Percentiles rank a stretch among this genome's conserved stretches.
These are phyloP conservation scores for Spilarctia lutea DNA, from an alignment of 2,888 invertebrate species.

Conservation along the genomic window DNA sequence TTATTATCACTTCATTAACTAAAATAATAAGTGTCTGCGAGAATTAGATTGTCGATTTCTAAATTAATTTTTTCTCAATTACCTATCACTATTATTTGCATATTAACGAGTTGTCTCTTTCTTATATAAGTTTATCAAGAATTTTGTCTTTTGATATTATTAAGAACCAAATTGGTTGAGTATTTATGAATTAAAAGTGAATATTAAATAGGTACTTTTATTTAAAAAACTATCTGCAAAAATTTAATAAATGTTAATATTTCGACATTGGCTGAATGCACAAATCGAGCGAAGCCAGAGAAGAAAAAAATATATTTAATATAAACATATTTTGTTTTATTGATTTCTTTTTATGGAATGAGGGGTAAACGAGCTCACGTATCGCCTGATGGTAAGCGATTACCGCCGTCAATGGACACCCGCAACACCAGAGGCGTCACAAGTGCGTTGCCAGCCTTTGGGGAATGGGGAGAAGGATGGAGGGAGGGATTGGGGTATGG, in stretches of 20 bases:
- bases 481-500: no score
- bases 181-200: neutral
- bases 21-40: neutral
- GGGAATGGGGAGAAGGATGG: no score
- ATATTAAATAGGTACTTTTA: neutral
- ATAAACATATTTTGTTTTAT: no score
- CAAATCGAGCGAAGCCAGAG: no score
- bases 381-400: no score
- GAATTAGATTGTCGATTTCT: neutral
- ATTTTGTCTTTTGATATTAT: neutral
- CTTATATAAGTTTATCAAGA: neutral
- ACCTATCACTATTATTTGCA: neutral
- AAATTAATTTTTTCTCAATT: neutral
- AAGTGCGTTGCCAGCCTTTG: no score
- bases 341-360: no score
- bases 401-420: no score
- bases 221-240: neutral
- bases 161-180: neutral
- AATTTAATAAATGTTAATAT: neutral
- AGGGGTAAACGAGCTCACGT: no score
- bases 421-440: no score
- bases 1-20: neutral
- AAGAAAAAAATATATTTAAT: no score
- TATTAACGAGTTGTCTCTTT: constrained; percentile 1
- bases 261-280: no score